Evolutionary conservation across 1,140 invertebrate species (phyloP).

Genomic region (Brachystomella parvula): DNA sequence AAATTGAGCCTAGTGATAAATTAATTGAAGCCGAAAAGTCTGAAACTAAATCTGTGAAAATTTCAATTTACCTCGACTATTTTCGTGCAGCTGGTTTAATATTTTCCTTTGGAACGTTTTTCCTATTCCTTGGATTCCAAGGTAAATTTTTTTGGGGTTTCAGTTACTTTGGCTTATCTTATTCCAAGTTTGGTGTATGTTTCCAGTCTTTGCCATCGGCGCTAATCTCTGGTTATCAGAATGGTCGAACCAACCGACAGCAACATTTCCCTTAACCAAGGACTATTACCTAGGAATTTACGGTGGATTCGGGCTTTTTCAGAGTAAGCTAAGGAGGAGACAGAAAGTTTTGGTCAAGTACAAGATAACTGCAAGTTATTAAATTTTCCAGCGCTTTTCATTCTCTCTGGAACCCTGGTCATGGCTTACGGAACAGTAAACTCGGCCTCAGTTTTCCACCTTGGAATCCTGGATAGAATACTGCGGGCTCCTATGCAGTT

Average conservation of each 20-base stretch:
- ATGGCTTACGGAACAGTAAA: conserved; percentile 47
- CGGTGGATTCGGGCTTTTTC: conserved; percentile 71
- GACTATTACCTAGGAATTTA: conserved; percentile 82
- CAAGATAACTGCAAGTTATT: background rate
- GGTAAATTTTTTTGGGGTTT: conserved; percentile 11
- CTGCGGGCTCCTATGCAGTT: conserved; percentile 61
- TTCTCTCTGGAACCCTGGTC: conserved; percentile 15
- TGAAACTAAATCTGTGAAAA: conserved; percentile 84
- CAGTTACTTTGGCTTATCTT: conserved; percentile 1
- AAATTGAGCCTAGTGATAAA: background rate
- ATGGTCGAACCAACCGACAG: conserved; percentile 69
- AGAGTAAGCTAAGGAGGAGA: conserved; percentile 55
- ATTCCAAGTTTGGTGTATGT: conserved; percentile 39
- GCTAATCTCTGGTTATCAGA: conserved; percentile 85
- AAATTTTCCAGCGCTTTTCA: conserved; percentile 10
- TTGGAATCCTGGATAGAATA: conserved; percentile 55
- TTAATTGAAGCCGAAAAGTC: conserved; percentile 80
- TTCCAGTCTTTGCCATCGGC: conserved; percentile 75
- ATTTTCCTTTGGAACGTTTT: conserved; percentile 61
- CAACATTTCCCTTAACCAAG: conserved; percentile 49
- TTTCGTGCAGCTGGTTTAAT: conserved; percentile 71
- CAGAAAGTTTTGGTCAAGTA: background rate
- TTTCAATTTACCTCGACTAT: conserved; percentile 80
- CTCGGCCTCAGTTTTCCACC: conserved; percentile 57
- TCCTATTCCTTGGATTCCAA: conserved; percentile 52